Base-by-base conservation (phyloP, 2,888 invertebrate species). In the Pherbina coryleti region DNA sequence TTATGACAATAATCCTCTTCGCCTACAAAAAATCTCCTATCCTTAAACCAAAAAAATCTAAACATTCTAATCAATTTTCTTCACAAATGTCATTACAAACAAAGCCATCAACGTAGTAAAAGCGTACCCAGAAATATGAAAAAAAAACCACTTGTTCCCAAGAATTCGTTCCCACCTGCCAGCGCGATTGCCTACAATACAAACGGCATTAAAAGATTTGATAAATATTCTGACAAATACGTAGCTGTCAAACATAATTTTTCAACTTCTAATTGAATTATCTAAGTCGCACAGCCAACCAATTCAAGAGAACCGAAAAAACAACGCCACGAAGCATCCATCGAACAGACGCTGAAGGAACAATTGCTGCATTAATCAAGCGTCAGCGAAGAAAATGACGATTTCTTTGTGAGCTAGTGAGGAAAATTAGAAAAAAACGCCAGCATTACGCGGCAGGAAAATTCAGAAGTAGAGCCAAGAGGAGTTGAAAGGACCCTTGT, bases 191-290 rank as follows among this genome's bases (percentile, higher is more conserved):
- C 37, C 17, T 4, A n/a, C n/a, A n/a, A n/a, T 4, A 25, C 44
- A 60, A 64, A 31, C 28, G 37, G 17, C 64, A 53, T 34, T 78
- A 81, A 78, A 82, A 83, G 86, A 87, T 85, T 86, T 87, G 88
- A 87, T 87, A 88, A 87, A 87, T 87, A 82, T 84, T 84, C 87
- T 86, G 87, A 87, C 87, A 87, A 88, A 87, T 86, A 84, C 85
- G 85, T 86, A 87, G 85, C 86, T 87, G 87, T 87, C 87, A 87
- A 85, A 84, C 85, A 83, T 85, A 78, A 87, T 87, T 87, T 86
- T 84, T 88, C 87, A 87, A 85, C 83, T 82, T 81, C 85, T 88
- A 88, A 87, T 88, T 87, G 87, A 87, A 86, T 86, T 87, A 86
- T 87, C 85, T 85, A 83, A 84, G 79, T 80, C 51, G 28, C 34